Evolutionary conservation across 2,888 invertebrate species (phyloP).

Genomic region (Cephus pulcher): DNA sequence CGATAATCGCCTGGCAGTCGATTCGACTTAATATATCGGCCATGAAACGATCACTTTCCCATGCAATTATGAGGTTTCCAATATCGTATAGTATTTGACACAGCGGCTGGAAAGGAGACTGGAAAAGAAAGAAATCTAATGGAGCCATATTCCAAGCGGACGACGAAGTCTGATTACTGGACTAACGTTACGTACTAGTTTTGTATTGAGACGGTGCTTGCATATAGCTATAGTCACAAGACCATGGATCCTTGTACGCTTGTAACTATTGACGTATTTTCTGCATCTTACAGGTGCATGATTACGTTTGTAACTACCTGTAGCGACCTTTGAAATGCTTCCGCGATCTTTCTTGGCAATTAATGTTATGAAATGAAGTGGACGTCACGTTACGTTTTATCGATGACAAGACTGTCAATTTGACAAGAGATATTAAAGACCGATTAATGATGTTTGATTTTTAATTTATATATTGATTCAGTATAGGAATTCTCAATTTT

Average conservation of each 20-base stretch:
- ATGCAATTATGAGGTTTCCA: not conserved
- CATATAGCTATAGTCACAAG: too few species aligned
- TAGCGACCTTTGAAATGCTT: constrained; percentile 8
- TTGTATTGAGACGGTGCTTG: not conserved
- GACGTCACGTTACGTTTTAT: not conserved
- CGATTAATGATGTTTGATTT: not conserved
- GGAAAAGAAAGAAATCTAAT: not conserved
- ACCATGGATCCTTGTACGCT: too few species aligned
- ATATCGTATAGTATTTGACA: not conserved
- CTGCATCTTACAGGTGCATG: too few species aligned
- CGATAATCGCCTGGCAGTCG: not conserved
- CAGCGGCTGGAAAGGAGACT: not conserved
- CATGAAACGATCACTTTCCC: not conserved
- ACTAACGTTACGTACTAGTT: not conserved
- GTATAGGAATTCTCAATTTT: not conserved
- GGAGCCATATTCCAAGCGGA: not conserved
- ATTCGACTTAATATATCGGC: not conserved
- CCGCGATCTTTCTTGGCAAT: constrained; percentile 7
- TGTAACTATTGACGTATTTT: too few species aligned
- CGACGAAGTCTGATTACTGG: not conserved
- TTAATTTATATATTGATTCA: not conserved
- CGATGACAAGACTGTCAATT: not conserved
- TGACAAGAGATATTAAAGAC: not conserved
- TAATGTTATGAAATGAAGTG: constrained; percentile 4
- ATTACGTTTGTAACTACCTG: not conserved